Percentiles rank a stretch among this genome's conserved stretches.
These are phyloP conservation scores for Stercorarius parasiticus DNA, from an alignment of 2,113 vertebrate species.

Conservation along the genomic window DNA sequence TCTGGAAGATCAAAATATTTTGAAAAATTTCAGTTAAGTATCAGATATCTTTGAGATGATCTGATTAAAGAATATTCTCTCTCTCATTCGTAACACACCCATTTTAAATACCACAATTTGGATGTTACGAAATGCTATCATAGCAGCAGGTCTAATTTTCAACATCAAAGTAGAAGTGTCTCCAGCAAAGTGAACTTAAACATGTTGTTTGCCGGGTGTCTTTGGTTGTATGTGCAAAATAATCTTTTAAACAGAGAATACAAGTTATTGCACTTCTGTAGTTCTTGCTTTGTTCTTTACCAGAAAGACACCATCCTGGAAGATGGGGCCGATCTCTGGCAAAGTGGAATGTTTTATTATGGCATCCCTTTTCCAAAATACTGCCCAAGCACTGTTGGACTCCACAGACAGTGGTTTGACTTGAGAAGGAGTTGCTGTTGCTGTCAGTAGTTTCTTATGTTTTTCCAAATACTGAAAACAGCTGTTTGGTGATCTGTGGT, in stretches of 20 bases:
- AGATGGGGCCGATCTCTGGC: background rate
- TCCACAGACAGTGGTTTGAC: background rate
- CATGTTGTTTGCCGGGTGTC: background rate
- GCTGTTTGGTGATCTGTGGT: background rate
- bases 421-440: background rate
- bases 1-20: conserved; percentile 51
- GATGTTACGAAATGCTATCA: background rate
- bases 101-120: conserved; percentile 7
- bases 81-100: conserved; percentile 15
- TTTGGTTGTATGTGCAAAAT: background rate
- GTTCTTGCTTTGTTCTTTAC: background rate
- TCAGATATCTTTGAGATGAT: conserved; percentile 26
- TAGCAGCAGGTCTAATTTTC: conserved; percentile 13
- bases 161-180: background rate
- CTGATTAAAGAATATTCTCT: background rate
- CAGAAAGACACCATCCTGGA: background rate
- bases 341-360: background rate
- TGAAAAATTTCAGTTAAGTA: conserved; percentile 3
- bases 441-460: background rate
- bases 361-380: background rate
- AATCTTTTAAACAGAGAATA: background rate
- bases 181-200: conserved; percentile 8
- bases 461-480: background rate
- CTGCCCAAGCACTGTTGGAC: background rate
- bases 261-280: background rate